A percentile compares a stretch with the other conserved stretches of the same genome.
Evolutionary conservation across 2,888 invertebrate genomes (phyloP).

Genomic region (Meta bourneti): DNA sequence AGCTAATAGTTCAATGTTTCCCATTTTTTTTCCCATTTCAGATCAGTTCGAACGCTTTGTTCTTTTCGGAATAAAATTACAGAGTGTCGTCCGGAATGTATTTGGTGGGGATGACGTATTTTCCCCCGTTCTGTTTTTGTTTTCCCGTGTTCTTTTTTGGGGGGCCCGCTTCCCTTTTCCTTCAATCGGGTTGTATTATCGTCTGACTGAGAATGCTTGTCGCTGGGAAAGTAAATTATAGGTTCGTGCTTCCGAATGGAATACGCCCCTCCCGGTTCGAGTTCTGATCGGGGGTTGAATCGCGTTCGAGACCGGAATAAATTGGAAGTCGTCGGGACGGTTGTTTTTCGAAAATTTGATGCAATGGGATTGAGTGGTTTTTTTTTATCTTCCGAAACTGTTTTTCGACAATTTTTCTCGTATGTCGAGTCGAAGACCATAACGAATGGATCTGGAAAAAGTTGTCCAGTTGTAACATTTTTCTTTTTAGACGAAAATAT

Average conservation of each 20-base stretch:
- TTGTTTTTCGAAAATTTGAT: not conserved
- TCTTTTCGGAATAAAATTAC: conserved; percentile 73
- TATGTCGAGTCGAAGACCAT: not conserved
- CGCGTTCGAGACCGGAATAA: conserved; percentile 3
- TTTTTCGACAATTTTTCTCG: not conserved
- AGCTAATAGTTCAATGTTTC: conserved; percentile 75
- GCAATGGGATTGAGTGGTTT: not conserved
- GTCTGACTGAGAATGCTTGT: conserved; percentile 4
- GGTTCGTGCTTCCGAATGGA: conserved; percentile 44
- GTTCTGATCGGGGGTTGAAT: conserved; percentile 7
- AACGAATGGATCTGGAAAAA: no score
- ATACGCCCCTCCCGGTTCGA: conserved; percentile 11
- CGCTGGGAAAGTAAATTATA: conserved; percentile 44
- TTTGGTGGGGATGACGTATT: conserved; percentile 45
- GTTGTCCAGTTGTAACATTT: no score
- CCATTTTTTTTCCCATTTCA: conserved; percentile 1
- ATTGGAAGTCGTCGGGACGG: not conserved
- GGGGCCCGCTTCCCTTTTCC: not conserved
- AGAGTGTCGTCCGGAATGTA: conserved; percentile 55
- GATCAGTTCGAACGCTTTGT: conserved; percentile 26
- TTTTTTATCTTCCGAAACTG: not conserved
- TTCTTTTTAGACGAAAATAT: no score
- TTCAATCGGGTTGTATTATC: not conserved
- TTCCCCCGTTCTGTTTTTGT: not conserved
- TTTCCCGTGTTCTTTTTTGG: conserved; percentile 11